Percentiles rank a stretch among this genome's conserved stretches.
Evolutionary conservation across 1,140 invertebrate species (phyloP).

Genomic region (Zophobas morio): DNA sequence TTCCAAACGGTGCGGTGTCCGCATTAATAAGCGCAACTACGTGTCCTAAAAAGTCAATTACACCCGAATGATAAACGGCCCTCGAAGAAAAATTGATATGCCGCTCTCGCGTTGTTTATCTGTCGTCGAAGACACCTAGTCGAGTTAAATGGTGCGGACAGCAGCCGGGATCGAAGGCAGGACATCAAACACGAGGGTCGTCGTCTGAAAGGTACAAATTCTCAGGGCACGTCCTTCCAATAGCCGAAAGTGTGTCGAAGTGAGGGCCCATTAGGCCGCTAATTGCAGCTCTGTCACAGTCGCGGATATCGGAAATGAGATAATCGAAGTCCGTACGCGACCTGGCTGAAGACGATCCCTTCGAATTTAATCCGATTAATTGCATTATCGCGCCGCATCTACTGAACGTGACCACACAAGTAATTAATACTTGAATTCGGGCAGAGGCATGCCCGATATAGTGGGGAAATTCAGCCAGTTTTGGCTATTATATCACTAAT

Average conservation of each 20-base stretch:
- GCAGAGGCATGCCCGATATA: no score
- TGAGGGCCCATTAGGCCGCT: slow-evolving; percentile 59
- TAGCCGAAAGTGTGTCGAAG: slow-evolving; percentile 51
- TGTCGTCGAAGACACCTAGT: not conserved
- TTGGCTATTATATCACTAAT: no score
- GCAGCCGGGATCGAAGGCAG: not conserved
- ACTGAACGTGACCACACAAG: not conserved
- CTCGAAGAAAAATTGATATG: slow-evolving; percentile 14
- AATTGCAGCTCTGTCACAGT: slow-evolving; percentile 61
- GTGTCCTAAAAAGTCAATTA: no score
- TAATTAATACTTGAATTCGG: not conserved
- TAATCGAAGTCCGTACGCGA: slow-evolving; percentile 61
- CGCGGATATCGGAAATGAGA: slow-evolving; percentile 62
- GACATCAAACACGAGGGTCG: slow-evolving; percentile 27
- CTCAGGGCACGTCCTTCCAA: slow-evolving; percentile 48
- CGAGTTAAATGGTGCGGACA: slow-evolving; percentile 22
- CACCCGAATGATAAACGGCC: not conserved
- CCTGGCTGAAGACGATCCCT: slow-evolving; percentile 48
- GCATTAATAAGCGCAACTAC: no score
- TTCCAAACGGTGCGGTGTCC: no score
- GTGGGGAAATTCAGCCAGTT: no score
- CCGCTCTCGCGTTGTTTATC: not conserved
- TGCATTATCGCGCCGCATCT: slow-evolving; percentile 3
- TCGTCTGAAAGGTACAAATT: slow-evolving; percentile 25
- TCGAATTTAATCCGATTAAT: slow-evolving; percentile 24